These are phyloP conservation scores for Catharus ustulatus DNA, from an alignment of 2,797 vertebrate species.

Conservation along the genomic window DNA sequence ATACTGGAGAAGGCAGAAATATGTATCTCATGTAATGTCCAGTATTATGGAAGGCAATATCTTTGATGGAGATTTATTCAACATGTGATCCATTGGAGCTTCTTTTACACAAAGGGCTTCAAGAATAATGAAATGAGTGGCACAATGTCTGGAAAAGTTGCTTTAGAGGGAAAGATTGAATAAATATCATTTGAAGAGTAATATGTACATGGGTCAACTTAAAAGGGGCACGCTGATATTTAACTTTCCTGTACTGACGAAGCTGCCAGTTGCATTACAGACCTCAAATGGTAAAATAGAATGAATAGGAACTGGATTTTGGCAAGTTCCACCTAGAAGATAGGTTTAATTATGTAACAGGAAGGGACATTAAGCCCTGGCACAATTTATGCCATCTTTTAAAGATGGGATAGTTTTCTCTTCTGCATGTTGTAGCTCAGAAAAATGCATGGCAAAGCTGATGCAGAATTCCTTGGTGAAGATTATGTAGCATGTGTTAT, in stretches of 20 bases:
- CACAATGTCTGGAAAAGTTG: not conserved
- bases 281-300: not conserved
- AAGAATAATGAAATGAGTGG: not conserved
- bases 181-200: not conserved
- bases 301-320: not conserved
- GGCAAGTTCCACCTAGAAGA: not conserved
- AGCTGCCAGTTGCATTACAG: not conserved
- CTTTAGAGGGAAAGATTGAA: not conserved
- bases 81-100: not conserved
- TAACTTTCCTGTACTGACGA: not conserved
- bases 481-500: not conserved
- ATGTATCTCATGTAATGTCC: not conserved
- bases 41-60: not conserved
- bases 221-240: not conserved
- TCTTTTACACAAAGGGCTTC: not conserved
- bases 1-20: not conserved
- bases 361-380: not conserved
- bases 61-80: not conserved
- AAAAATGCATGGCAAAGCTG: not conserved
- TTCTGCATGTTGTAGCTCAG: not conserved
- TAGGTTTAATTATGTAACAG: not conserved
- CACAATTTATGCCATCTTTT: not conserved
- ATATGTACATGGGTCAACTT: not conserved
- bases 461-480: not conserved
- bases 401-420: not conserved